Evolutionary conservation across 2,888 invertebrate species (phyloP), one percentile per base, ranked within the genome.

Genomic region (Hesperia comma): DNA sequence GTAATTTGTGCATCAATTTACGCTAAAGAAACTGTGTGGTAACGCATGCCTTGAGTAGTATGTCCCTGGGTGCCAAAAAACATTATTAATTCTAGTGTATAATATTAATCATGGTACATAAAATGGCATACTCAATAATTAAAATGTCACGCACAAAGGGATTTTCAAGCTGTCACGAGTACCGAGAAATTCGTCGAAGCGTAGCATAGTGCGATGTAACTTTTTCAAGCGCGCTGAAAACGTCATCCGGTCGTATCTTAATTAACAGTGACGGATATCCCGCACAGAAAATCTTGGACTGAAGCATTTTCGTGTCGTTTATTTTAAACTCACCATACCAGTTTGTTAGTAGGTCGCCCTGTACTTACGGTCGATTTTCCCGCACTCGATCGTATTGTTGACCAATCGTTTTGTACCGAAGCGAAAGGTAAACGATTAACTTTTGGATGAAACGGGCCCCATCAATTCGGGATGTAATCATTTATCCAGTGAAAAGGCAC

Each of bases 351-450:
- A 61, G 26, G 26, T 43, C 55, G 43, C 26, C 26, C 43, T 32
- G 51, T 58, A 53, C 56, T 15, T 53, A 53, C 26, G 41, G 60
- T 60, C 33, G 58, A 41, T 66, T 54, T 66, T 66, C 43, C 58
- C 14, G 21, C 40, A 40, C 53, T 32, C 58, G 63, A 57, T 54
- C 54, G 54, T 46, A 60, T 60, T 66, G 60, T 66, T 66, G 60
- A 60, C 60, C 66, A 60, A 66, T 54, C 66, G 66, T 66, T 60
- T 60, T 54, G 66, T 66, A 60, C 54, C 46, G 54, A 66, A 60
- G 54, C 64, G 64, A 60, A 66, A 66, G 64, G 66, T 66, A 66
- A 66, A 60, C 66, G 66, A 66, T 66, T 66, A 66, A 66, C 66
- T 66, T 66, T 66, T 66, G 66, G 60, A 54, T 66, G 60, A 66